Percentiles rank a stretch among this genome's conserved stretches.
These are phyloP conservation scores for Bursaphelenchus okinawaensis DNA, from an alignment of 2,888 invertebrate species.

Conservation along the genomic window DNA sequence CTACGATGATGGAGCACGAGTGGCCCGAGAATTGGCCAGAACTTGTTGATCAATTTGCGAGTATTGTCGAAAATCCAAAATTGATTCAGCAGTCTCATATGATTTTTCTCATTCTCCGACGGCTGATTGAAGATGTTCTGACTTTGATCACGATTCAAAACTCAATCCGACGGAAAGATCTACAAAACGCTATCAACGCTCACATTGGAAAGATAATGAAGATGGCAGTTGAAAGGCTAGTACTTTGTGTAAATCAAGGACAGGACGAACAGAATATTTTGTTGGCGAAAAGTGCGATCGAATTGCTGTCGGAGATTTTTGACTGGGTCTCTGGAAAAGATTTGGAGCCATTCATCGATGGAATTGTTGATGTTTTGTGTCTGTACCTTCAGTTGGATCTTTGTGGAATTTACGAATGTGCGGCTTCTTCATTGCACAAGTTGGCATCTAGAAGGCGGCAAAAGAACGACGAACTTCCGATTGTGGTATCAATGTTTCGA, in stretches of 20 bases:
- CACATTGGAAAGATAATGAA: constrained; percentile 25
- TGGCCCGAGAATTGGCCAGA: constrained; percentile 48
- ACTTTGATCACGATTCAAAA: constrained; percentile 24
- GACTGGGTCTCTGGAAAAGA: constrained; percentile 34
- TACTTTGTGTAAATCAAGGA: constrained; percentile 21
- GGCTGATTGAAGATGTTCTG: constrained; percentile 36
- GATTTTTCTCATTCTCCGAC: constrained; percentile 31
- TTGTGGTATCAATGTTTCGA: constrained; percentile 38
- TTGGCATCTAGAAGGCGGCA: constrained; percentile 37
- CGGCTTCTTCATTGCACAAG: constrained; percentile 36
- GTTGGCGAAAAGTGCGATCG: constrained; percentile 33
- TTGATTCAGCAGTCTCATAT: constrained; percentile 26
- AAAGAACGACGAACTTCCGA: constrained; percentile 32
- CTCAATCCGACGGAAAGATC: constrained; percentile 23
- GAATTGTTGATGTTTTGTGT: constrained; percentile 35
- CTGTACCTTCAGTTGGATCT: constrained; percentile 22
- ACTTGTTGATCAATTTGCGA: constrained; percentile 27
- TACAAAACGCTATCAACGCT: constrained; percentile 20
- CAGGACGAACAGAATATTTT: constrained; percentile 22
- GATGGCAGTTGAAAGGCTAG: constrained; percentile 28
- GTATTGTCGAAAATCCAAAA: constrained; percentile 20
- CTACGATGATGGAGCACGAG: constrained; percentile 45
- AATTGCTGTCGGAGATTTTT: constrained; percentile 31
- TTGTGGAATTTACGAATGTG: constrained; percentile 37
- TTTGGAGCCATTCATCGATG: constrained; percentile 30